Conservation (phyloP, 2,888 invertebrate genomes). For the Dasysyrphus albostriatus region DNA sequence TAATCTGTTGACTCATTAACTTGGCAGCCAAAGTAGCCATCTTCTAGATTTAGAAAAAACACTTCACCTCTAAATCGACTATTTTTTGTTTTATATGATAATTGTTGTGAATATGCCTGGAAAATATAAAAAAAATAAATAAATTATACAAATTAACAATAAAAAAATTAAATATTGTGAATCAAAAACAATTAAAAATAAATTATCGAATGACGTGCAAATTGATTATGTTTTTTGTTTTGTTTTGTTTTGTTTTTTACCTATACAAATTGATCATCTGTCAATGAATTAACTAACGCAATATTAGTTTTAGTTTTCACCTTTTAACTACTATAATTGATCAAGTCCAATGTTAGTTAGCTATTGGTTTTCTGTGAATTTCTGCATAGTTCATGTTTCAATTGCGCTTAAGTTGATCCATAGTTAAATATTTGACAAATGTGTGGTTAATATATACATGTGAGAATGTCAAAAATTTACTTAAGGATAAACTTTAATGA, state of each 20-base stretch:
- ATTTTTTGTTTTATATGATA: constrained; percentile 87
- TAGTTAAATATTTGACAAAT: no score
- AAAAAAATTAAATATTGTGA: neutral
- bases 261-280: neutral
- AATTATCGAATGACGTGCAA: constrained; percentile 58
- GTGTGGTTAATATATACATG: no score
- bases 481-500: no score
- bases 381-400: no score
- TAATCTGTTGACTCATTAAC: constrained; percentile 98
- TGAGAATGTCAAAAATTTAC: no score
- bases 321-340: no score
- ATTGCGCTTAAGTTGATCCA: no score
- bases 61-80: constrained; percentile 93
- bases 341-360: no score
- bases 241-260: neutral
- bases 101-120: constrained; percentile 87
- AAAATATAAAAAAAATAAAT: constrained; percentile 61
- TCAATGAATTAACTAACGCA: neutral
- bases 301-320: no score
- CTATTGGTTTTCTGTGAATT: no score
- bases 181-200: constrained; percentile 51
- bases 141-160: constrained; percentile 8
- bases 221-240: constrained; percentile 19
- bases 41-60: constrained; percentile 98
- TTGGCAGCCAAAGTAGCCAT: constrained; percentile 98